Base-by-base conservation (phyloP, 2,888 invertebrate genomes). In the Ectropis crepuscularia region DNA sequence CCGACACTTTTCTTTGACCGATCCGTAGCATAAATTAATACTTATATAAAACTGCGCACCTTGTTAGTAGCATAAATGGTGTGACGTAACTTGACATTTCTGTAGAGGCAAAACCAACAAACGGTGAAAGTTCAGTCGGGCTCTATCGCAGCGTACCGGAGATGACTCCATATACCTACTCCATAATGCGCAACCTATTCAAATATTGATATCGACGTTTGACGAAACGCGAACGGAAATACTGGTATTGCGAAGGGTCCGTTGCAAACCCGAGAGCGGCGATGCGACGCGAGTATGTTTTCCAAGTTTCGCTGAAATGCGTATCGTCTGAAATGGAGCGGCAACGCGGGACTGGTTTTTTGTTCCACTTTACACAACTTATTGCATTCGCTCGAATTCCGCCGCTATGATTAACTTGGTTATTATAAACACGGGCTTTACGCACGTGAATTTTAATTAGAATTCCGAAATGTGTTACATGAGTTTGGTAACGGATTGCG, bases 321-420 rank as follows among this genome's bases (percentile, higher is more conserved):
- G 72, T 74, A 74, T 70, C 75, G 76, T 72, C 82, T 85, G 86
- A 89, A 90, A 89, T 88, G 83, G 90, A 89, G 87, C 89, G 89
- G 83, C 76, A 86, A 85, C 75, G 71, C 68, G 75, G 78, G 81
- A 85, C 89, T 84, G 84, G 88, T 88, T 86, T 50, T 71, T 78
- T 80, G 80, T 80, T 76, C 80, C 73, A 79, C 75, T 88, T 90
- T 91, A 86, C 89, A 90, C 89, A 92, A 92, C 82, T 74, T 71
- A 74, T 78, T 85, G 89, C 89, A 90, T 89, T 85, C 80, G 81
- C 82, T 81, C 85, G 85, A 81, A 88, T 89, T 87, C 85, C 87
- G 78, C 75, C 73, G 79, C 76, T 77, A 77, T 86, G 80, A 86
- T 85, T 88, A 88, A 88, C 82, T 82, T 84, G 83, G 82, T 86